Evolutionary conservation across 2,888 invertebrate species (phyloP).

Genomic region (Oeneis ivallda): DNA sequence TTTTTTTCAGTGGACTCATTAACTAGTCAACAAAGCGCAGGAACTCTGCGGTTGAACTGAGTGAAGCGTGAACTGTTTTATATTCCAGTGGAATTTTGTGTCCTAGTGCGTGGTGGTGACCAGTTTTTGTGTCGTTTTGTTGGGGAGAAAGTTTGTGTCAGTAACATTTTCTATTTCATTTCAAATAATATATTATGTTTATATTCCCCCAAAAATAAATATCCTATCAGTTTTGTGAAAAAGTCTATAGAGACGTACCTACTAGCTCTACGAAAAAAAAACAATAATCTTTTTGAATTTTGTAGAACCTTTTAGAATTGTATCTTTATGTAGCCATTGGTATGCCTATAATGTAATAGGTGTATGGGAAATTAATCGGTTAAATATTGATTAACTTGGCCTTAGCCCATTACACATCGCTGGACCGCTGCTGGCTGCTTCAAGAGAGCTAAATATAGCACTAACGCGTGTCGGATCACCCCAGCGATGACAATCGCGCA

Average conservation of each 20-base stretch:
- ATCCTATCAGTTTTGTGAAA: conserved; percentile 21
- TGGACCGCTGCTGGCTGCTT: conserved; percentile 48
- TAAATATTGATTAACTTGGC: conserved; percentile 61
- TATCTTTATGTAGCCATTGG: not conserved
- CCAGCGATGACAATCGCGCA: conserved; percentile 47
- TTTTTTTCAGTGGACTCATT: conserved; percentile 35
- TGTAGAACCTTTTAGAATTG: not conserved
- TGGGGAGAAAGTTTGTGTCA: conserved; percentile 44
- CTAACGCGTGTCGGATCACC: conserved; percentile 53
- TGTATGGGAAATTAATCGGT: conserved; percentile 8
- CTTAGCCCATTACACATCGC: conserved; percentile 64
- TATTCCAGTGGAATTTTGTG: conserved; percentile 39
- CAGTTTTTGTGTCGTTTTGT: conserved; percentile 38
- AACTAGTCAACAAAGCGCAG: conserved; percentile 62
- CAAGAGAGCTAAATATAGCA: conserved; percentile 68
- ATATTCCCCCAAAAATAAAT: not conserved
- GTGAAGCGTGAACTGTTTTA: conserved; percentile 38
- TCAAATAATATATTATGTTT: not conserved
- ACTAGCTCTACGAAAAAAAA: not conserved
- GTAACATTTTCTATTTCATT: not conserved
- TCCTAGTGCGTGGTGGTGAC: conserved; percentile 24
- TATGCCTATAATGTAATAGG: too few species aligned
- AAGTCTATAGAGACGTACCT: not conserved
- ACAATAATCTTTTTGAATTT: not conserved
- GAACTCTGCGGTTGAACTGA: conserved; percentile 63